A percentile compares a stretch with the other conserved stretches of the same genome.
These are phyloP conservation scores for Terebella lapidaria DNA, from an alignment of 2,888 invertebrate genomes.

Conservation along the genomic window DNA sequence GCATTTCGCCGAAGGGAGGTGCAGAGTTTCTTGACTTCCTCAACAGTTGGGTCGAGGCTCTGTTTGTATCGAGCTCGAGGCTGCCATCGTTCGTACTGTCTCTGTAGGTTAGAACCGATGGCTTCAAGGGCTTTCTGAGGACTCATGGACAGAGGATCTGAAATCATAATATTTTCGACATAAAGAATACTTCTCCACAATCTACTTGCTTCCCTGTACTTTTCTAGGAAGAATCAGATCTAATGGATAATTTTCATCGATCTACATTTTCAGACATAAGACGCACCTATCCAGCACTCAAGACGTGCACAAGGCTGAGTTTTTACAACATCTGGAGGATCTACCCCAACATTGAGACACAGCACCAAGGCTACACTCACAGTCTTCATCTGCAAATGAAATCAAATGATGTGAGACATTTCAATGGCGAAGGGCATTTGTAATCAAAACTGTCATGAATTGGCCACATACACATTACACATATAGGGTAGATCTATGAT, in stretches of 20 bases:
- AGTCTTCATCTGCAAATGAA: constrained; percentile 84
- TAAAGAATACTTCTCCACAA: too few relatives aligned
- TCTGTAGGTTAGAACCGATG: constrained; percentile 84
- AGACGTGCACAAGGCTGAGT: constrained; percentile 92
- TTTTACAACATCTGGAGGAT: constrained; percentile 96
- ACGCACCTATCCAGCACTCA: constrained; percentile 98
- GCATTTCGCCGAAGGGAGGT: constrained; percentile 90
- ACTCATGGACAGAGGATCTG: constrained; percentile 74
- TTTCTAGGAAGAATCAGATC: too few relatives aligned
- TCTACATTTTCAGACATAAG: too few relatives aligned
- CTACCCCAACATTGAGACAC: constrained; percentile 98
- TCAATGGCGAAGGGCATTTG: not conserved
- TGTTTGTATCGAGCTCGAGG: constrained; percentile 92
- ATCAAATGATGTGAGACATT: not conserved
- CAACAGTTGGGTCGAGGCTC: constrained; percentile 92
- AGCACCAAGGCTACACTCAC: constrained; percentile 96
- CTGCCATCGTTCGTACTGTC: constrained; percentile 98
- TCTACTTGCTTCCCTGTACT: too few relatives aligned
- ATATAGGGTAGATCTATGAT: too few relatives aligned
- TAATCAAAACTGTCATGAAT: too few relatives aligned
- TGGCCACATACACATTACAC: too few relatives aligned
- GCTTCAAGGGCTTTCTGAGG: constrained; percentile 87
- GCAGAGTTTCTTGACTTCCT: constrained; percentile 96
- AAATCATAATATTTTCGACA: not conserved
- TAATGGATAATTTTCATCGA: too few relatives aligned